phyloP scores from a whole-genome alignment of 2,113 vertebrate species.

The Chionomys nivalis region DNA sequence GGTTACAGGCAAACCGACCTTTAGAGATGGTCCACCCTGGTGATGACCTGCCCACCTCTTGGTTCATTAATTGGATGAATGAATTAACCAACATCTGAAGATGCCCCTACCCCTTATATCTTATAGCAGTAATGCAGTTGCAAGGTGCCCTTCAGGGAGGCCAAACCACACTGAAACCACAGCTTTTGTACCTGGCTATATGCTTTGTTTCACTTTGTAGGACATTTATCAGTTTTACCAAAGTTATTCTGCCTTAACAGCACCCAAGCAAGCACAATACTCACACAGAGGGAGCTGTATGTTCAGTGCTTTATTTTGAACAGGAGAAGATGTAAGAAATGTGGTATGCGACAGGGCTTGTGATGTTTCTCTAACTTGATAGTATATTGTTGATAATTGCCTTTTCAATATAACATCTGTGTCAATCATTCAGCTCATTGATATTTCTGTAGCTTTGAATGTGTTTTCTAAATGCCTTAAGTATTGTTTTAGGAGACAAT shows the following conservation, averaged over 20 bases:
- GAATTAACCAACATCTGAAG: not conserved
- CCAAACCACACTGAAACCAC: not conserved
- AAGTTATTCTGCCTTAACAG: slow-evolving; percentile 4
- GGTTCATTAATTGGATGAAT: not conserved
- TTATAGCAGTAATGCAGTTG: not conserved
- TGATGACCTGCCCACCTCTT: not conserved
- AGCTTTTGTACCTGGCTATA: not conserved
- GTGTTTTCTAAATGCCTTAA: slow-evolving; percentile 43
- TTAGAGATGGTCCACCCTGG: not conserved
- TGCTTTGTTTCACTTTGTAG: slow-evolving; percentile 7
- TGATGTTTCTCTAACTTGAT: not conserved
- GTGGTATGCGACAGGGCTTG: not conserved
- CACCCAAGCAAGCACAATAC: not conserved
- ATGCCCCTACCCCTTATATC: not conserved
- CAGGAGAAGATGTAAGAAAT: slow-evolving; percentile 4
- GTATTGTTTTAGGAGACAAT: slow-evolving; percentile 23
- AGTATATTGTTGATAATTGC: not conserved
- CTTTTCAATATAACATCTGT: not conserved
- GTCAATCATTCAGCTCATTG: not conserved
- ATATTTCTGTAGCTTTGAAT: not conserved
- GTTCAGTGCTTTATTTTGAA: slow-evolving; percentile 11
- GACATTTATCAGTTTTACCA: not conserved
- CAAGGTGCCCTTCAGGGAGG: not conserved
- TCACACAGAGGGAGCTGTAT: not conserved
- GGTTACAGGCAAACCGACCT: not conserved